phyloP scores from a whole-genome alignment of 2,888 invertebrate genomes.

The Rutpela maculata region DNA sequence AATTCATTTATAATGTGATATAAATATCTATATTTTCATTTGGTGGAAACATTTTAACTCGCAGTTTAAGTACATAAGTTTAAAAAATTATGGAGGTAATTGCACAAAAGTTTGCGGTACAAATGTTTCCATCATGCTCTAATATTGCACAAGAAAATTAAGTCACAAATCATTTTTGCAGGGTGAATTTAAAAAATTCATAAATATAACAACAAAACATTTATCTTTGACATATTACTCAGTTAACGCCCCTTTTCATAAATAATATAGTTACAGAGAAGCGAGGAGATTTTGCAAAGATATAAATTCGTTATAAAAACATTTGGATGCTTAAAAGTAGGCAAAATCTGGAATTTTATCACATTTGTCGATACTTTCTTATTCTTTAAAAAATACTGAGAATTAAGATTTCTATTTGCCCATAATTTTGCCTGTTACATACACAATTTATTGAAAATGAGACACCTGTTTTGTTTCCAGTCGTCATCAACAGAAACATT shows the following conservation, averaged over 20 bases:
- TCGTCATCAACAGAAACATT: too few relatives aligned
- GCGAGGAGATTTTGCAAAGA: too few relatives aligned
- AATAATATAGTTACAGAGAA: background rate
- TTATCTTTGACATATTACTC: background rate
- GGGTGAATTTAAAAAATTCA: conserved; percentile 1
- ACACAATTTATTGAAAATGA: too few relatives aligned
- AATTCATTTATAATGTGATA: conserved; percentile 41
- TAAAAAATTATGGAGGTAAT: conserved; percentile 33
- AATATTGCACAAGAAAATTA: conserved; percentile 41
- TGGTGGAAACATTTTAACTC: conserved; percentile 18
- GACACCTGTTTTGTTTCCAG: too few relatives aligned
- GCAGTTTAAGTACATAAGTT: conserved; percentile 32
- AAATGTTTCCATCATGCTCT: conserved; percentile 38
- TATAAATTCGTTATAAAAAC: too few relatives aligned
- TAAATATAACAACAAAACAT: background rate
- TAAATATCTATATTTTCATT: conserved; percentile 16
- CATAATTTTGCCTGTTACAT: too few relatives aligned
- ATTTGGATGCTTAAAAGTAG: too few relatives aligned
- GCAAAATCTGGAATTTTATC: too few relatives aligned
- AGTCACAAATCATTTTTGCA: background rate
- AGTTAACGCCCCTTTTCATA: background rate
- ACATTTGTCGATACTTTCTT: too few relatives aligned
- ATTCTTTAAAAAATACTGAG: too few relatives aligned
- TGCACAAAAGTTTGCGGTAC: conserved; percentile 30
- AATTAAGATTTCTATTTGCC: too few relatives aligned